Conservation (phyloP, 1,140 invertebrate genomes). For the roundworm (Caenorhabditis elegans) region WBcel235 BX284605.5:6376001-6376500, state of each 20-base stretch:
- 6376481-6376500: no score
- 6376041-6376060: neutral
- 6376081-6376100: neutral
- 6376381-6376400: no score
- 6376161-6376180: slow-evolving; percentile 14
- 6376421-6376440: no score
- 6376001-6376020: no score
- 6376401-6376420: no score
- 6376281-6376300: neutral
- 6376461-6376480: no score
- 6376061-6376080: neutral
- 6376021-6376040: neutral
- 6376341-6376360: no score
- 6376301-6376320: slow-evolving; percentile 22
- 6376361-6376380: no score
- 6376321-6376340: no score
- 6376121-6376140: slow-evolving; percentile 17
- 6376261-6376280: slow-evolving; percentile 15
- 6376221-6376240: neutral
- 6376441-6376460: no score
- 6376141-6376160: slow-evolving; percentile 32
- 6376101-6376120: neutral
- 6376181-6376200: neutral
- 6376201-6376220: neutral
- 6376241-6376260: slow-evolving; percentile 25